Percentiles rank a stretch among this genome's conserved stretches.
phyloP scores from a whole-genome alignment of 2,888 invertebrate species.

The Parelbella ahira region DNA sequence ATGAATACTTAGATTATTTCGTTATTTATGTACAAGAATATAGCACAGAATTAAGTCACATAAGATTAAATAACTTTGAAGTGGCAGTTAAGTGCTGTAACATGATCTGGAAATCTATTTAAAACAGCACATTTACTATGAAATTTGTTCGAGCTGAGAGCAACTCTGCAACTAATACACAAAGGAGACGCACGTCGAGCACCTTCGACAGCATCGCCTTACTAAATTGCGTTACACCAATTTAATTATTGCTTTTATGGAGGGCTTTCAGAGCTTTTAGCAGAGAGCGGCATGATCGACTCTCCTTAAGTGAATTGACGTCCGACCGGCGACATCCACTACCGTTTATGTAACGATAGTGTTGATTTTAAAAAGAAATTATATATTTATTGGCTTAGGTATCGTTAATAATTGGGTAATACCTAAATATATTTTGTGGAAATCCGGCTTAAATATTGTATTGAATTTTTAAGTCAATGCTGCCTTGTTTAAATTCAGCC shows the following conservation, averaged over 20 bases:
- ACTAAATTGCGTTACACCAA: conserved; percentile 77
- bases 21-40: too few species aligned
- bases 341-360: conserved; percentile 20
- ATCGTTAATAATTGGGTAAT: too few species aligned
- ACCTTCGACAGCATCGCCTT: conserved; percentile 67
- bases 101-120: conserved; percentile 10
- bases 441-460: too few species aligned
- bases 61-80: too few species aligned
- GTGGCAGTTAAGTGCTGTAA: not conserved
- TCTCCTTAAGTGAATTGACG: conserved; percentile 76
- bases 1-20: too few species aligned
- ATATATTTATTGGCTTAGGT: too few species aligned
- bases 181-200: conserved; percentile 33
- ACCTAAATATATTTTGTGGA: too few species aligned
- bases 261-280: conserved; percentile 82
- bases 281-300: conserved; percentile 75
- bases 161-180: conserved; percentile 26
- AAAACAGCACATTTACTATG: conserved; percentile 7
- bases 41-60: too few species aligned
- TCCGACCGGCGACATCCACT: conserved; percentile 52
- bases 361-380: conserved; percentile 13
- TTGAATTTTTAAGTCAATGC: too few species aligned
- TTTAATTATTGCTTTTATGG: conserved; percentile 81
- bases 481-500: too few species aligned
- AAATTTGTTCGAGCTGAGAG: conserved; percentile 6